A percentile compares a stretch with the other conserved stretches of the same genome.
Evolutionary conservation across 2,888 invertebrate genomes (phyloP).

Genomic region (Pristionchus exspectatus): DNA sequence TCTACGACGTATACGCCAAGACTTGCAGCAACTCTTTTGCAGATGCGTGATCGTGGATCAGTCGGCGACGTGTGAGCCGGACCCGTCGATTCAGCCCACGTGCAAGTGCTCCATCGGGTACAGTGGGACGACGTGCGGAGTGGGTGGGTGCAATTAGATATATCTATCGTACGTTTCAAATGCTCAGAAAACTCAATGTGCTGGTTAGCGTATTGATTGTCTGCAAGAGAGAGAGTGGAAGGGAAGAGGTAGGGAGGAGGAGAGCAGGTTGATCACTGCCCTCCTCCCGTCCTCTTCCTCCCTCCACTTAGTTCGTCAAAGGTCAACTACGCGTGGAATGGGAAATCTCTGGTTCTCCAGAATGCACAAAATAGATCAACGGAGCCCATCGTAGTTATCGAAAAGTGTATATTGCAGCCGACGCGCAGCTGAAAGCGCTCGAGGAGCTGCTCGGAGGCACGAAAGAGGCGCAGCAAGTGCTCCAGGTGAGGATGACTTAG

Average conservation of each 20-base stretch:
- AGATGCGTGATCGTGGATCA: conserved; percentile 20
- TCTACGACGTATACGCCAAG: too few species aligned
- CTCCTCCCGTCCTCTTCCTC: too few species aligned
- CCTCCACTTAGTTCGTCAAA: too few species aligned
- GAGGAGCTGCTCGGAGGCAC: background rate
- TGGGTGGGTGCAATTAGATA: too few species aligned
- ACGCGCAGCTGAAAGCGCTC: background rate
- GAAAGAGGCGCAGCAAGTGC: background rate
- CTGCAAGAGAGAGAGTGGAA: too few species aligned
- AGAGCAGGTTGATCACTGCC: too few species aligned
- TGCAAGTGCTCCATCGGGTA: conserved; percentile 51
- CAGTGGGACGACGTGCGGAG: conserved; percentile 20
- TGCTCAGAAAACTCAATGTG: too few species aligned
- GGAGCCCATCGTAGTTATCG: too few species aligned
- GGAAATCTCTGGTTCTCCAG: background rate
- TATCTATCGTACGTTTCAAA: too few species aligned
- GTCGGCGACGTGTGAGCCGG: background rate
- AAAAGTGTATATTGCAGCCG: background rate
- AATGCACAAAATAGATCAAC: background rate
- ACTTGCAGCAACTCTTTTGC: too few species aligned
- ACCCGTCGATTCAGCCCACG: background rate
- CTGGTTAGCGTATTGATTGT: too few species aligned
- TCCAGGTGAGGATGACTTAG: background rate
- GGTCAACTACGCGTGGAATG: background rate
- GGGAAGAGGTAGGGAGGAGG: too few species aligned